Evolutionary conservation across 2,113 vertebrate species (phyloP).

Genomic region (Theristicus caerulescens): DNA sequence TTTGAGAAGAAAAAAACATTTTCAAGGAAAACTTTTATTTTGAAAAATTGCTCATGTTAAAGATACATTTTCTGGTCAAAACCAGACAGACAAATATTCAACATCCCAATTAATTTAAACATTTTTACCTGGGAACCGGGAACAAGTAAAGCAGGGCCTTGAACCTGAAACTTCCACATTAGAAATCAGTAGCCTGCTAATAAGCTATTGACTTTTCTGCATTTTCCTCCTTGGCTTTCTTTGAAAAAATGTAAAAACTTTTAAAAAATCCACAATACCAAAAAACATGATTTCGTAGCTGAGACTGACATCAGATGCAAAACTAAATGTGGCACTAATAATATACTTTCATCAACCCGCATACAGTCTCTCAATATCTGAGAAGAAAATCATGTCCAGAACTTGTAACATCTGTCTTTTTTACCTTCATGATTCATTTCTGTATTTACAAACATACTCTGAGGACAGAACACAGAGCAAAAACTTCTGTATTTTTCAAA

Average conservation of each 20-base stretch:
- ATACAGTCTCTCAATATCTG: neutral
- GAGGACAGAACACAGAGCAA: neutral
- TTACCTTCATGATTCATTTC: neutral
- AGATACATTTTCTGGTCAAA: neutral
- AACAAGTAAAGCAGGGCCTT: neutral
- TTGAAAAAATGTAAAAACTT: neutral
- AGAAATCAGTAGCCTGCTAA: neutral
- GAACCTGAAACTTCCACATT: neutral
- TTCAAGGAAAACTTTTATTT: neutral
- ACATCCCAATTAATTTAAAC: neutral
- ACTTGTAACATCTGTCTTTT: neutral
- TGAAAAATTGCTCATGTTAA: neutral
- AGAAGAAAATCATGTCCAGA: neutral
- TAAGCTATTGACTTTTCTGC: neutral
- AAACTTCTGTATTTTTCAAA: neutral
- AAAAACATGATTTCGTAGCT: neutral
- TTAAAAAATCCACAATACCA: neutral
- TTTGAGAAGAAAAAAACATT: neutral
- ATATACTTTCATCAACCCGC: neutral
- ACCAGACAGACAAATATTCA: neutral
- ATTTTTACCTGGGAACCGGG: neutral
- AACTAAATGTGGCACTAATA: neutral
- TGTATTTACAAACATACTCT: neutral
- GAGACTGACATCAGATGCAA: neutral
- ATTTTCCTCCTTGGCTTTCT: neutral